Evolutionary conservation across 2,888 invertebrate species (phyloP).

Genomic region (Pristionchus exspectatus): DNA sequence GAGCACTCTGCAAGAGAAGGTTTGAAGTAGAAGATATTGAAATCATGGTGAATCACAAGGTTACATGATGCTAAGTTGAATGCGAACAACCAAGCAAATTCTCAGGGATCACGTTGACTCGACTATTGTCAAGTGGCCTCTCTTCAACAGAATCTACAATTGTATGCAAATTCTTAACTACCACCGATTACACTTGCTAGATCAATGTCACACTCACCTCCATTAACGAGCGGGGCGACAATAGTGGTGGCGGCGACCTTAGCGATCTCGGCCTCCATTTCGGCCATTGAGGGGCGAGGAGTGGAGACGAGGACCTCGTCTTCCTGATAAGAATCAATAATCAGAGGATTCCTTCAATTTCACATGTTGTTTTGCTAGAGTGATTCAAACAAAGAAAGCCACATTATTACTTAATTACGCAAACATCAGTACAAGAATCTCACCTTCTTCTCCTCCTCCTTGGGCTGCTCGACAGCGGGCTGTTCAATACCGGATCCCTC

Average conservation of each 20-base stretch:
- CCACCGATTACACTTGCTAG: no score
- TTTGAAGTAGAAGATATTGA: not conserved
- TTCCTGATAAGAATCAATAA: not conserved
- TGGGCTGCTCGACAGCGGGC: not conserved
- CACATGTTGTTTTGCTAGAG: not conserved
- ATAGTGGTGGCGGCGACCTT: slow-evolving; percentile 54
- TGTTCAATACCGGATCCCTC: not conserved
- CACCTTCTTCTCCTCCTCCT: slow-evolving; percentile 53
- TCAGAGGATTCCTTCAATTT: not conserved
- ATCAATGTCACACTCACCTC: no score
- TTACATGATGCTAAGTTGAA: no score
- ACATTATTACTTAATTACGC: no score
- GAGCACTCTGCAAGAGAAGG: slow-evolving; percentile 58
- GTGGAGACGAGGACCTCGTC: slow-evolving; percentile 38
- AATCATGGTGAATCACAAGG: no score
- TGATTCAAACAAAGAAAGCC: not conserved
- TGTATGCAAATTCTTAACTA: no score
- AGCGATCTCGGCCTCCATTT: slow-evolving; percentile 51
- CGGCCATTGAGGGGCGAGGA: slow-evolving; percentile 15
- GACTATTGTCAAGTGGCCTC: no score
- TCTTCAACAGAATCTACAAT: no score
- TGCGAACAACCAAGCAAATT: no score
- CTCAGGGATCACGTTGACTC: no score
- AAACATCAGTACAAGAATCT: not conserved
- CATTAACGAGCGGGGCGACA: slow-evolving; percentile 11